phyloP scores from a whole-genome alignment of 1,140 invertebrate genomes.

The Tribolium castaneum region DNA sequence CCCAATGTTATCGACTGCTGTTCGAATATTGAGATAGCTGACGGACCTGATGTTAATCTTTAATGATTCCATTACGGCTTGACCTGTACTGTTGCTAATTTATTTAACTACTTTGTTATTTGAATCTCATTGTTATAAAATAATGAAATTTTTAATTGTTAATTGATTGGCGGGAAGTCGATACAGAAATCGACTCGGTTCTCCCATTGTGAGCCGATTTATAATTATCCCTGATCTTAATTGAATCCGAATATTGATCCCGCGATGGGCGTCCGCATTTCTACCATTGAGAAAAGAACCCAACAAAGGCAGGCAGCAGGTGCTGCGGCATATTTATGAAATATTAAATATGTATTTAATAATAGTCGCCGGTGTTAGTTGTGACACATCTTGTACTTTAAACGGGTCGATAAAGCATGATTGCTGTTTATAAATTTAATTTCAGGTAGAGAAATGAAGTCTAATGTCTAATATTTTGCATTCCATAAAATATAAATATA shows the following conservation, averaged over 20 bases:
- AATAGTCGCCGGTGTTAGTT: neutral
- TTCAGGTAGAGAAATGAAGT: neutral
- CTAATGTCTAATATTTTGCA: conserved; percentile 29
- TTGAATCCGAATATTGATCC: conserved; percentile 41
- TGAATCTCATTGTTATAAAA: conserved; percentile 54
- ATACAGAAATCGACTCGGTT: conserved; percentile 31
- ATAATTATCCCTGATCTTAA: conserved; percentile 41
- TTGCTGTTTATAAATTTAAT: conserved; percentile 26
- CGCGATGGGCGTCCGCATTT: neutral
- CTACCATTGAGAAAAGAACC: neutral
- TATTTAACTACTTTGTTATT: conserved; percentile 56
- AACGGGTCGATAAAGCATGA: neutral
- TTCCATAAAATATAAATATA: conserved; percentile 41
- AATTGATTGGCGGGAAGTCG: conserved; percentile 49
- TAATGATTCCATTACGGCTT: conserved; percentile 53
- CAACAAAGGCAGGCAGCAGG: no score
- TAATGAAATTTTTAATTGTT: conserved; percentile 55
- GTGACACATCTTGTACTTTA: neutral
- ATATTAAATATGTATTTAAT: neutral
- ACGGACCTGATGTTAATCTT: conserved; percentile 50
- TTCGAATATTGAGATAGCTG: conserved; percentile 48
- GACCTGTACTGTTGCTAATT: conserved; percentile 50
- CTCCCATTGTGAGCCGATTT: conserved; percentile 9
- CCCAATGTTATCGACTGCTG: conserved; percentile 47
- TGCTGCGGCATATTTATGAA: neutral